Percentiles rank a stretch among this genome's conserved stretches.
These are phyloP conservation scores for Carabus problematicus DNA, from an alignment of 2,888 invertebrate species.

Conservation along the genomic window DNA sequence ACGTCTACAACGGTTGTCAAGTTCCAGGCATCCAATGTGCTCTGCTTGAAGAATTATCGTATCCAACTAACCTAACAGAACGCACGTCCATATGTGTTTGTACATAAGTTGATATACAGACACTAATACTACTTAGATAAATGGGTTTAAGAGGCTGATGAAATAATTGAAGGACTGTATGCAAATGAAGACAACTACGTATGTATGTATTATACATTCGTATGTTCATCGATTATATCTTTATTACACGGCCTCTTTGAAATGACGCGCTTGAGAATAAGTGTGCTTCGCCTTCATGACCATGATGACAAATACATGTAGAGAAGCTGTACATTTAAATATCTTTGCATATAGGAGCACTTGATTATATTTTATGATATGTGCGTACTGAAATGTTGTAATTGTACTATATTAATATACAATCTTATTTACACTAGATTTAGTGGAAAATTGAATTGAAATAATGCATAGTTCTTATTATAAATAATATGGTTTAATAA, in stretches of 20 bases:
- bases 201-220: not conserved
- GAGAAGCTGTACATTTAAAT: not conserved
- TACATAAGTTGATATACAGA: not conserved
- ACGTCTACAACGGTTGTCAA: conserved; percentile 3
- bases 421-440: no score
- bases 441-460: no score
- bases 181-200: conserved; percentile 3
- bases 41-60: no score
- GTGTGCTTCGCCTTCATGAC: not conserved
- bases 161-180: conserved; percentile 18
- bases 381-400: no score
- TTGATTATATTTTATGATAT: not conserved
- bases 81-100: not conserved
- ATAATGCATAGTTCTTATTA: no score
- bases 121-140: not conserved
- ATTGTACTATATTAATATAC: no score
- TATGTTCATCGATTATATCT: not conserved
- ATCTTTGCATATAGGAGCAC: not conserved
- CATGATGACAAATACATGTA: no score
- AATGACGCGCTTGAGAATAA: not conserved
- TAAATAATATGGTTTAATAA: no score
- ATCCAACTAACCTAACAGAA: no score
- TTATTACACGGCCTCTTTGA: not conserved
- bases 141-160: conserved; percentile 4
- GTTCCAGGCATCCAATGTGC: no score